Evolutionary conservation across 2,113 vertebrate genomes (phyloP).

Genomic region (Hyla sarda): DNA sequence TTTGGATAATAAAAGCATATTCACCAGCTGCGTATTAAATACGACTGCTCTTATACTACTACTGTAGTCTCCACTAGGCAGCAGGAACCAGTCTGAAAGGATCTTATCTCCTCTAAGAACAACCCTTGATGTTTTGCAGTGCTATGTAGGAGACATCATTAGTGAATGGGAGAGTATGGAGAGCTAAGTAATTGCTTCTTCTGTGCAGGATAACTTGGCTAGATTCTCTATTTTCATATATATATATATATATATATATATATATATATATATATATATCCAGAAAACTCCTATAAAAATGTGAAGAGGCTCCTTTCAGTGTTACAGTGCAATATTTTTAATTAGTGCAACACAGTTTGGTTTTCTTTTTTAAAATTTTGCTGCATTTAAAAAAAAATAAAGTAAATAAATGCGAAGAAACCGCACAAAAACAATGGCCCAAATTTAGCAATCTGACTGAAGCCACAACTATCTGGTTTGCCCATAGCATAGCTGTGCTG

Average conservation of each 20-base stretch:
- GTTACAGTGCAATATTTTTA: slow-evolving; percentile 11
- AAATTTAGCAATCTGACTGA: too few species aligned
- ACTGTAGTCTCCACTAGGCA: neutral
- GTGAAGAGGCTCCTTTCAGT: neutral
- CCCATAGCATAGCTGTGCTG: too few species aligned
- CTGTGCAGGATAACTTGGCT: neutral
- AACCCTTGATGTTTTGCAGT: neutral
- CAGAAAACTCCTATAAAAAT: too few species aligned
- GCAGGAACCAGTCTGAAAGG: neutral
- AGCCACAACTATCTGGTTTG: too few species aligned
- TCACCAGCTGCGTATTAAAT: neutral
- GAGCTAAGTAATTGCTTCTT: neutral
- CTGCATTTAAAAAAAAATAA: too few species aligned
- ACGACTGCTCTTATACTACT: neutral
- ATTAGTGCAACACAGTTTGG: neutral
- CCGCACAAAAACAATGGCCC: too few species aligned
- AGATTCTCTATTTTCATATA: too few species aligned
- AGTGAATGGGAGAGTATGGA: neutral
- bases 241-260: neutral
- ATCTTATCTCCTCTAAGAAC: neutral
- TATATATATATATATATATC: neutral
- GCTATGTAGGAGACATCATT: neutral
- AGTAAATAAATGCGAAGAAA: too few species aligned
- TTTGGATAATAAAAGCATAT: neutral
- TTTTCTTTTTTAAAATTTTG: too few species aligned